phyloP scores from a whole-genome alignment of 1,140 invertebrate species.

The Wiebesia pumilae region DNA sequence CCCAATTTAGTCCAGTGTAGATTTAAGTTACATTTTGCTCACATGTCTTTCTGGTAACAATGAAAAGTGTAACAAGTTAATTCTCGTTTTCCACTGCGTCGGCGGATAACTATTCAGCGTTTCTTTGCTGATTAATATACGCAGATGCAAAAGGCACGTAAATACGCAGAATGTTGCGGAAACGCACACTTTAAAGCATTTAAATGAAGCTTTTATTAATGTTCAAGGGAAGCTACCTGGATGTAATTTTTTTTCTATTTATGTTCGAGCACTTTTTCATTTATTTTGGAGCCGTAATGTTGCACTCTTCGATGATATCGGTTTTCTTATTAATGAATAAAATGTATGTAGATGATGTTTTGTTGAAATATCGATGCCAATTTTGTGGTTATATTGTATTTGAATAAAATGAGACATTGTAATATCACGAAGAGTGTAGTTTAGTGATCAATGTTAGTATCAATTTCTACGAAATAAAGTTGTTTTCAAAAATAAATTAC shows the following conservation, averaged over 20 bases:
- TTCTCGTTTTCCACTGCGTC: not conserved
- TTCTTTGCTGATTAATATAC: not conserved
- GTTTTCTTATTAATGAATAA: not conserved
- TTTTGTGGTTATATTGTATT: not conserved
- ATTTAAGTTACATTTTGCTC: conserved; percentile 7
- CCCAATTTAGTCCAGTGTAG: conserved; percentile 21
- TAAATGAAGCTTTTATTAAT: conserved; percentile 10
- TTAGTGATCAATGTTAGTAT: conserved; percentile 58
- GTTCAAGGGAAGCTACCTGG: not conserved
- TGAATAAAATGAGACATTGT: not conserved
- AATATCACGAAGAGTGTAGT: conserved; percentile 60
- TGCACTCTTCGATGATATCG: conserved; percentile 22
- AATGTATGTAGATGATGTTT: not conserved
- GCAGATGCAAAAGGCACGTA: not conserved
- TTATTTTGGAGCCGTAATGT: conserved; percentile 11
- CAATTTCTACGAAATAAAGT: conserved; percentile 69
- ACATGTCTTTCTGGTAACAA: conserved; percentile 12
- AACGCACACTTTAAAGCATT: conserved; percentile 23
- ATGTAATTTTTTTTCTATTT: not conserved
- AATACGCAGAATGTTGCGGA: not conserved
- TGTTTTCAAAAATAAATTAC: conserved; percentile 64
- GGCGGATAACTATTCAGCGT: not conserved
- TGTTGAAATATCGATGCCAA: not conserved
- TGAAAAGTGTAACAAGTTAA: not conserved
- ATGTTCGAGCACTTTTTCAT: conserved; percentile 12